Evolutionary conservation across 1,140 invertebrate genomes (phyloP).

Genomic region (Drosophila murphyi): DNA sequence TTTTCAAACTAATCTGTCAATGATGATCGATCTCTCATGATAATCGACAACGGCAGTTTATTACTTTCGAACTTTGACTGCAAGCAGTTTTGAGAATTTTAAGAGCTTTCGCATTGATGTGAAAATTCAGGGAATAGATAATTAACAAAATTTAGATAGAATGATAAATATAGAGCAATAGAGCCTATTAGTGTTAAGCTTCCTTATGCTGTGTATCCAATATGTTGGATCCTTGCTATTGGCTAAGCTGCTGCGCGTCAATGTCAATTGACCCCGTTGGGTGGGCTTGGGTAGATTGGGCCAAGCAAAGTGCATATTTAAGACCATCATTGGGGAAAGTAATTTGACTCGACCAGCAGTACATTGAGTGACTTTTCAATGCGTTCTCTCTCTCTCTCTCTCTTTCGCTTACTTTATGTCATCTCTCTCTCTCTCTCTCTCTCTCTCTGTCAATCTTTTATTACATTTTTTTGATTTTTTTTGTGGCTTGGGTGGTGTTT

Average conservation of each 20-base stretch:
- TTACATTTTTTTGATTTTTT: slow-evolving; percentile 6
- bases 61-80: too few species aligned
- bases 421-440: not conserved
- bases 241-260: not conserved
- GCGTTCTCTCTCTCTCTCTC: slow-evolving; percentile 6
- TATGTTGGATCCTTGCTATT: not conserved
- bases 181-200: not conserved
- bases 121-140: not conserved
- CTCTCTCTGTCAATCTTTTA: not conserved
- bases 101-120: too few species aligned
- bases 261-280: slow-evolving; percentile 19
- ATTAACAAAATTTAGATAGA: not conserved
- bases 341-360: slow-evolving; percentile 50
- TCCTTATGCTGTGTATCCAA: not conserved
- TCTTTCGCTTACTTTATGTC: not conserved
- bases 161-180: not conserved
- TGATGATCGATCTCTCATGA: too few species aligned
- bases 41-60: too few species aligned
- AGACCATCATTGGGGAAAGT: slow-evolving; percentile 38
- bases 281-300: slow-evolving; percentile 4
- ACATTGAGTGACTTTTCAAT: slow-evolving; percentile 68
- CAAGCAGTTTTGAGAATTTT: too few species aligned
- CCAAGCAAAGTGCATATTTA: slow-evolving; percentile 20
- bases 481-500: slow-evolving; percentile 22
- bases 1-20: too few species aligned